Conservation (phyloP, 2,797 vertebrate species). For the Cheirogaleus major region DNA sequence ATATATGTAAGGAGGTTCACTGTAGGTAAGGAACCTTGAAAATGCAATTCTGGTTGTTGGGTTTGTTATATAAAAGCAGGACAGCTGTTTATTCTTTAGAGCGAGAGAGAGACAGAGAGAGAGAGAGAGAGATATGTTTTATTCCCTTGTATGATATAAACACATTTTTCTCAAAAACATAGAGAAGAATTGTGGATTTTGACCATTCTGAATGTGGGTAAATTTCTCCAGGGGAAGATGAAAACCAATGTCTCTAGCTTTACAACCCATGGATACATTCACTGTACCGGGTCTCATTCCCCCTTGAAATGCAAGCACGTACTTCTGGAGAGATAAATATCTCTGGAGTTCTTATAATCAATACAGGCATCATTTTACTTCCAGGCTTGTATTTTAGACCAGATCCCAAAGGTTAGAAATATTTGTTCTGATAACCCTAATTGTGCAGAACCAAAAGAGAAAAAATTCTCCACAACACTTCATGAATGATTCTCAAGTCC, state of each 20-base stretch:
- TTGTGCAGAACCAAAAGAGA: neutral
- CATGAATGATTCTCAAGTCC: neutral
- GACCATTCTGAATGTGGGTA: neutral
- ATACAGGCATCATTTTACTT: neutral
- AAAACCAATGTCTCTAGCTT: neutral
- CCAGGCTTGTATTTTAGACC: neutral
- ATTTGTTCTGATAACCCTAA: neutral
- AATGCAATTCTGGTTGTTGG: neutral
- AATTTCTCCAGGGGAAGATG: neutral
- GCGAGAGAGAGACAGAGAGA: neutral
- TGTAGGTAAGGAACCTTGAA: neutral
- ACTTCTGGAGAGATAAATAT: neutral
- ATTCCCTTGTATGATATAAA: fast-evolving
- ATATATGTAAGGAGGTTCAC: neutral
- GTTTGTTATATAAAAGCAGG: neutral
- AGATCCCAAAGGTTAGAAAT: neutral
- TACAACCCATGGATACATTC: neutral
- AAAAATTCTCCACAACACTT: neutral
- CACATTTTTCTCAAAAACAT: neutral
- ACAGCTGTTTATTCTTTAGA: neutral
- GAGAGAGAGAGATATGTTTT: neutral
- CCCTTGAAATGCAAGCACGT: neutral
- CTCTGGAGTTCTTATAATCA: neutral
- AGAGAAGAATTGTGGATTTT: neutral
- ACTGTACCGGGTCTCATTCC: neutral